Evolutionary conservation across 2,797 vertebrate species (phyloP).

Genomic region (Eulemur rubriventer): DNA sequence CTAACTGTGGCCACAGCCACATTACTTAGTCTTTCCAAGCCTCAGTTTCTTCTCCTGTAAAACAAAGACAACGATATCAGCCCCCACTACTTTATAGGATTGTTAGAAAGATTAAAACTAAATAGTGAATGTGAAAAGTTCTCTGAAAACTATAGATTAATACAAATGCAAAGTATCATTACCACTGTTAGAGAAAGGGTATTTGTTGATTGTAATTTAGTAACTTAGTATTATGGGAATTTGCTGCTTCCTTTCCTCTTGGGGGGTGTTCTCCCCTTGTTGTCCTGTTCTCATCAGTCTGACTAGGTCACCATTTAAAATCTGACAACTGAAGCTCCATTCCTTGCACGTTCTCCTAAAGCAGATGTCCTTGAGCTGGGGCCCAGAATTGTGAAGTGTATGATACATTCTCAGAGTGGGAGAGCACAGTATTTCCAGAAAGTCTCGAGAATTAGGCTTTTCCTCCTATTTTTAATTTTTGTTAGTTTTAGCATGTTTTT

Average conservation of each 20-base stretch:
- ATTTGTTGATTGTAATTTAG: background rate
- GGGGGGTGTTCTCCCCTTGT: background rate
- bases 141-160: slow-evolving; percentile 39
- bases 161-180: background rate
- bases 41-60: slow-evolving; percentile 24
- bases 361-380: background rate
- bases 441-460: background rate
- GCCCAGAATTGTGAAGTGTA: too few species aligned
- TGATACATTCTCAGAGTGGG: background rate
- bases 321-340: background rate
- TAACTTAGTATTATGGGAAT: background rate
- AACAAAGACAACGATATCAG: background rate
- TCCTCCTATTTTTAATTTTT: background rate
- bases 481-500: background rate
- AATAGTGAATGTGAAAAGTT: background rate
- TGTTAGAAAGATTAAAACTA: background rate
- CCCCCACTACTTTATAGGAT: background rate
- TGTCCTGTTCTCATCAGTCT: background rate
- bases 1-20: background rate
- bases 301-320: background rate
- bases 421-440: background rate
- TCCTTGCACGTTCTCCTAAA: background rate
- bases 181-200: background rate
- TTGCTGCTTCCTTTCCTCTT: background rate
- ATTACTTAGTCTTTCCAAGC: background rate